Evolutionary conservation across 2,113 vertebrate genomes (phyloP).

Genomic region (Henicopernis longicauda): DNA sequence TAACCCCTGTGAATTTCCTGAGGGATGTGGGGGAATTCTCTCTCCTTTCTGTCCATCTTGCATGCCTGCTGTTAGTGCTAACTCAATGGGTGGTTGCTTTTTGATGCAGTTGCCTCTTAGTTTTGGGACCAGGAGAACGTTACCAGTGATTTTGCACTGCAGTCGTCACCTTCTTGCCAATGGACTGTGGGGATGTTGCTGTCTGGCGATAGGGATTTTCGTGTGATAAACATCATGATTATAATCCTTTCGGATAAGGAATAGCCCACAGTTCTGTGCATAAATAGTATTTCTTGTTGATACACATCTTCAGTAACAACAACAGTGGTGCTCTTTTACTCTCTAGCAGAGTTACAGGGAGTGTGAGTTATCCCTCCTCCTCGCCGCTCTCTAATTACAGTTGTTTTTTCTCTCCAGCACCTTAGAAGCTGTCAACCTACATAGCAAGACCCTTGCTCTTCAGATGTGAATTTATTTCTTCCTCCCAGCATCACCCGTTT

Average conservation of each 20-base stretch:
- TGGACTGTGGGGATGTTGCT: background rate
- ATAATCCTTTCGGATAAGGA: background rate
- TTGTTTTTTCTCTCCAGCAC: background rate
- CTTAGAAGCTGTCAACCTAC: background rate
- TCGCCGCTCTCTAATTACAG: background rate
- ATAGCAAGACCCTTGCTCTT: background rate
- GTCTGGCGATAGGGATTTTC: background rate
- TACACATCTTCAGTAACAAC: background rate
- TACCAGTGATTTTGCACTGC: background rate
- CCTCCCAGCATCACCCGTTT: background rate
- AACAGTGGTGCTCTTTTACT: background rate
- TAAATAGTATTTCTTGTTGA: background rate
- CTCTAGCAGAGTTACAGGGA: background rate
- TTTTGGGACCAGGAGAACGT: background rate
- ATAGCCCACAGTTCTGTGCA: background rate
- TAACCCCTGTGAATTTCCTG: background rate
- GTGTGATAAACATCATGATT: background rate
- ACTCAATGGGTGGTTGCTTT: background rate
- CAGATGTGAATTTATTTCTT: background rate
- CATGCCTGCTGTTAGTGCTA: rapidly evolving
- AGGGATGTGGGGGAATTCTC: background rate
- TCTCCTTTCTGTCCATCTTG: background rate
- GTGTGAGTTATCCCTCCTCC: background rate
- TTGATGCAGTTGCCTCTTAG: background rate
- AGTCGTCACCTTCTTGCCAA: rapidly evolving